phyloP scores from a whole-genome alignment of 2,113 vertebrate species.

The Calidris pugnax region DNA sequence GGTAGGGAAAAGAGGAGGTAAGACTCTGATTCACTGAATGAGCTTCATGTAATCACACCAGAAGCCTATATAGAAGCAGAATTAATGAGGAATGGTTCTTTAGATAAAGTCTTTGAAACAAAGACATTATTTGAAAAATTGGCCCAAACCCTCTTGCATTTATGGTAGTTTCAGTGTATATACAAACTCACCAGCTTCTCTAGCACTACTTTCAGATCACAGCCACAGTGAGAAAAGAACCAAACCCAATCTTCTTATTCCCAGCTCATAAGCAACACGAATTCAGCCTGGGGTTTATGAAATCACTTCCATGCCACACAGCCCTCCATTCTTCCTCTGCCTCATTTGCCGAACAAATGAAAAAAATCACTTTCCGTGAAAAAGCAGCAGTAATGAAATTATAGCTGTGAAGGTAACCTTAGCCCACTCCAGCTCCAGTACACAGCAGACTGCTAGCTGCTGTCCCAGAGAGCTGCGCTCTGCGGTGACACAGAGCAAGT shows the following conservation, averaged over 20 bases:
- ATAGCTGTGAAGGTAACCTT: conserved; percentile 44
- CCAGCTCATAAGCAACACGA: background rate
- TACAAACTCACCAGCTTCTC: background rate
- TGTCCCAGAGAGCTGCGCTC: background rate
- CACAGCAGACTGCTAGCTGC: background rate
- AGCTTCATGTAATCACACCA: background rate
- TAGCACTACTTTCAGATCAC: background rate
- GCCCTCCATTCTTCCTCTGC: background rate
- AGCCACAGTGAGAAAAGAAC: background rate
- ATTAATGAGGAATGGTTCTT: background rate
- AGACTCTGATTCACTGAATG: background rate
- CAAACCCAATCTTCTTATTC: conserved; percentile 1
- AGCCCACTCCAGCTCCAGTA: background rate
- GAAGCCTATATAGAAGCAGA: background rate
- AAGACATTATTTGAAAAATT: background rate
- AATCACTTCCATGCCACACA: conserved; percentile 37
- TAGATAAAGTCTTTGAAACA: background rate
- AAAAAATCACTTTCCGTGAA: conserved; percentile 31
- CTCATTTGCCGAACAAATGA: conserved; percentile 48
- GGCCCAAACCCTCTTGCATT: background rate
- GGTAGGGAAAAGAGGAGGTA: background rate
- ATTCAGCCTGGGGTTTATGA: conserved; percentile 4
- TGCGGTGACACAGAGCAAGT: background rate
- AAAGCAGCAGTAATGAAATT: conserved; percentile 37
- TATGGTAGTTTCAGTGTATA: background rate